Conservation (phyloP, 2,888 invertebrate species). For the Ametastegia equiseti region DNA sequence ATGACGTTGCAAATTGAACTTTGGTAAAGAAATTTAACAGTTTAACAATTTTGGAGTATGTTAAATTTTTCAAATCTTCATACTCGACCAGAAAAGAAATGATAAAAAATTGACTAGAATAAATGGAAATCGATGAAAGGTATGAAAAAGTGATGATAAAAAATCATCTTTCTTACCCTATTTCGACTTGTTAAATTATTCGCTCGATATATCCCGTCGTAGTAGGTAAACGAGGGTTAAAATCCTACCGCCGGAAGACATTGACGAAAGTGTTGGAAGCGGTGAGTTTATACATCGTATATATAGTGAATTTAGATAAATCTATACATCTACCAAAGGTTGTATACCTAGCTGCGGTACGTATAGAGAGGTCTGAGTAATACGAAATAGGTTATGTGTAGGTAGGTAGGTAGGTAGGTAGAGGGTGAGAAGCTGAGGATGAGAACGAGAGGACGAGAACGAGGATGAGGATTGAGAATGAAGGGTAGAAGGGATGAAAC, state of each 20-base stretch:
- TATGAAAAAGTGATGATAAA: no score
- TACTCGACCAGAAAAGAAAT: no score
- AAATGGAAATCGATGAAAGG: background rate
- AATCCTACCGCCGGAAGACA: conserved; percentile 8
- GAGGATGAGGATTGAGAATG: conserved; percentile 39
- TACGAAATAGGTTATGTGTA: background rate
- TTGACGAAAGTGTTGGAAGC: conserved; percentile 36
- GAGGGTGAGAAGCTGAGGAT: background rate
- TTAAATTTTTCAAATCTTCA: no score
- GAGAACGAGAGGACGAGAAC: conserved; percentile 35
- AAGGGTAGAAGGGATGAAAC: conserved; percentile 4
- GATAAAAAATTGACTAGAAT: no score
- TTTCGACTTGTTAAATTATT: background rate
- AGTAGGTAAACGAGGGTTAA: background rate
- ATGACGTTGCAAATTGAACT: no score
- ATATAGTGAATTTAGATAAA: background rate
- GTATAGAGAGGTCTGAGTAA: conserved; percentile 16
- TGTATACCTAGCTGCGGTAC: background rate
- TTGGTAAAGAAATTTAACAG: no score
- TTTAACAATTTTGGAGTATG: no score
- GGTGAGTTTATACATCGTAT: no score
- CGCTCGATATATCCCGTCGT: background rate
- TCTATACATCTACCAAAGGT: background rate
- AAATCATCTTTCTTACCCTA: background rate
- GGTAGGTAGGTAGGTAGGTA: no score